Evolutionary conservation across 2,797 vertebrate species (phyloP), one percentile per base, ranked within the genome.

Genomic region (Rhabdophis nuchalis): DNA sequence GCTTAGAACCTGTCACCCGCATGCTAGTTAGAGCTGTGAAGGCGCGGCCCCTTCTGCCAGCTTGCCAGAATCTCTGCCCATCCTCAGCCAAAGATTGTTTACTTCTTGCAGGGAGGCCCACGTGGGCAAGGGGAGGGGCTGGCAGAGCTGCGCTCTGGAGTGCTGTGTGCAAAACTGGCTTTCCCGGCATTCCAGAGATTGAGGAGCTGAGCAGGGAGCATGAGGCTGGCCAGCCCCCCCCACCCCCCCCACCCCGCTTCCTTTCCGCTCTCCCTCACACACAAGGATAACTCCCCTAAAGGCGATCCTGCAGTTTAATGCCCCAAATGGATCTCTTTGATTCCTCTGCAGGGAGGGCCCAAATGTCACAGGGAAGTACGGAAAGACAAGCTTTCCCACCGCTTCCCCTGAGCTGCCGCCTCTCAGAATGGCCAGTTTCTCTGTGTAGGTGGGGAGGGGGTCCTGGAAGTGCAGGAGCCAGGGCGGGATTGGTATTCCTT

Each of bases 31-130:
- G 61, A 91, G 20, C 23, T 50, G 16, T 46, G 50, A 27, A 54
- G 8, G 6, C 0, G 68, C 87, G 4, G 58, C 18, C 1, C 32
- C 0, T 58, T 16, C 60, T n/a, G 56, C 86, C 32, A 56, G 52
- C 41, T 90, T 46, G 61, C 36, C 87, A 0, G 8, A n/a, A 41
- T 27, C 14, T 86, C 58, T 90, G 56, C 61, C 90, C 87, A n/a
- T 41, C 9, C 88, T 85, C 46, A 57, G 82, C 85, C 90, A 1
- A 46, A 64, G 86, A 1, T 52, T 96, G 93, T 94, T 96, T 95
- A 91, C 95, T 91, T 94, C 93, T 92, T 90, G 82, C 90, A 13
- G 93, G 0, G 85, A 72, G 50, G 77, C 94, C 93, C 94, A 93
- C 58, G 29, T 93, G 94, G 93, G 89, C 56, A 56, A 87, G 0